Percentiles rank a stretch among this genome's conserved stretches.
These are phyloP conservation scores for Crotalus tigris DNA, from an alignment of 2,113 vertebrate species.

Conservation along the genomic window DNA sequence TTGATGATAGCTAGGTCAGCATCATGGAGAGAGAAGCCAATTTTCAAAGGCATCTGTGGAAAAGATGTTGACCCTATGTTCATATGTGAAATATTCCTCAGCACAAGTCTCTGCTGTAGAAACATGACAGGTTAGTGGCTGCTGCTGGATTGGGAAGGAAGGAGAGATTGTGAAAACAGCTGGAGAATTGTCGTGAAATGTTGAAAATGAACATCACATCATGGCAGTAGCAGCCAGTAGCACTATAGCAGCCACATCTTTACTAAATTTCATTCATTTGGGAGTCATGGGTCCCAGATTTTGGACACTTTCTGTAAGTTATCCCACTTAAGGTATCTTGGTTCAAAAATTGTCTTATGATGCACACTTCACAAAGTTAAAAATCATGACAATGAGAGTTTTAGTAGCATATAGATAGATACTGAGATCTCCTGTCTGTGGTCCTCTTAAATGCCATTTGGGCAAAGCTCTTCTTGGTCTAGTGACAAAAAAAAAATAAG, in stretches of 20 bases:
- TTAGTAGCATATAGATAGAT: background rate
- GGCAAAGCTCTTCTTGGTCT: background rate
- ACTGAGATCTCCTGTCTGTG: background rate
- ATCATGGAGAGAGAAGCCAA: background rate
- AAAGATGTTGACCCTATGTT: background rate
- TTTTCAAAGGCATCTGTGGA: background rate
- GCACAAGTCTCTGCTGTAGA: background rate
- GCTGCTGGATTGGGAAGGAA: background rate
- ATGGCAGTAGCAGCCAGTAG: background rate
- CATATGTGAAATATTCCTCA: background rate
- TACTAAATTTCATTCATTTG: background rate
- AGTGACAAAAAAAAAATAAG: background rate
- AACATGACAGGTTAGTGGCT: background rate
- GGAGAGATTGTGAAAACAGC: background rate
- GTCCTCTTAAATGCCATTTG: background rate
- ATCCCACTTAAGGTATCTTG: background rate
- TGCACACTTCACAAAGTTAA: background rate
- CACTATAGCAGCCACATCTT: background rate
- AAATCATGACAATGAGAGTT: background rate
- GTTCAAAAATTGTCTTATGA: background rate
- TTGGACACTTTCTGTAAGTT: background rate
- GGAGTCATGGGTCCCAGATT: background rate
- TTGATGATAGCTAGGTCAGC: background rate
- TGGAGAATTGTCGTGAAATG: background rate
- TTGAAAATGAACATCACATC: background rate